Evolutionary conservation across 2,797 vertebrate genomes (phyloP), one percentile per base, ranked within the genome.

Genomic region (Pampus argenteus): DNA sequence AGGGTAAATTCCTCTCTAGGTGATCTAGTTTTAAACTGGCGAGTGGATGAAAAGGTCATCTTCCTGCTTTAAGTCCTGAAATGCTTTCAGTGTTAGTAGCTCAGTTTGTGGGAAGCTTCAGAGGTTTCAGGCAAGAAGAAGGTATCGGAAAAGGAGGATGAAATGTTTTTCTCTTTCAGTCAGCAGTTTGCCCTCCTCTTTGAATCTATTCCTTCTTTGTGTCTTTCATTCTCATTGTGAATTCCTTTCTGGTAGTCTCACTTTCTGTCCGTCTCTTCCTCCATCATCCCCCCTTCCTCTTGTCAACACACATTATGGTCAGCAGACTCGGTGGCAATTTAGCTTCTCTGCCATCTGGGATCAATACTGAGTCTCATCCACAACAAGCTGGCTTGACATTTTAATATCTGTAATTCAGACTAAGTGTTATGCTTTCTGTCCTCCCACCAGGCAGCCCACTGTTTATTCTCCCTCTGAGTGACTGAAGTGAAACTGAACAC

Each of bases 371-470:
- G 85, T 91, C 89, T 91, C 90, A 90, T 93, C 91, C 86, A 83
- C 85, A 89, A 91, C 89, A 88, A 80, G 79, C 81, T 68, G 58
- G 79, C 66, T 88, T 94, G 93, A 93, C 92, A 86, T 92, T 88
- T 94, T 94, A 94, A 94, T 94, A 94, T 95, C 92, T 92, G 93
- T 93, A 94, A 95, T 94, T 95, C 91, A 86, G 85, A 86, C 86
- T 92, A 91, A 92, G 92, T 93, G 92, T 91, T 92, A 89, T 91
- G 91, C 84, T 93, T 93, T 93, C 86, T 92, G 90, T 92, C 93
- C 86, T 81, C 84, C 86, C 75, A 82, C 75, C 80, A 87, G 83
- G 88, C 85, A 82, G 82, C 80, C 78, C 79, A 63, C 81, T 91
- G 89, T 91, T 93, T 89, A 89, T 89, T 78, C 86, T 88, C 72